Percentiles rank a stretch among this genome's conserved stretches.
phyloP scores from a whole-genome alignment of 2,888 invertebrate genomes.

The Dermolepida albohirtum region DNA sequence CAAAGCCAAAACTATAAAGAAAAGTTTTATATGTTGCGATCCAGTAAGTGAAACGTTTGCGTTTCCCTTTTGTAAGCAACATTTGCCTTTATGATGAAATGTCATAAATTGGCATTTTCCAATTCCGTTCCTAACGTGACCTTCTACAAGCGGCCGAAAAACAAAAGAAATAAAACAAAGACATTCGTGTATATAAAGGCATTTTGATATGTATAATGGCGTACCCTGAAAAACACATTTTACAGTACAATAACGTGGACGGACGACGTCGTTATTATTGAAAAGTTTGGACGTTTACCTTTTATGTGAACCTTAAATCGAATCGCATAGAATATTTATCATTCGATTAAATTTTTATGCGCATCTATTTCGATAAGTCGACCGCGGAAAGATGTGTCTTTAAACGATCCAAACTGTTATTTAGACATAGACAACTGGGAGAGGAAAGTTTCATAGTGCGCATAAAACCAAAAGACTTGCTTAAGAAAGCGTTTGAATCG shows the following conservation, averaged over 20 bases:
- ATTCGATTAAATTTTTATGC: slow-evolving; percentile 17
- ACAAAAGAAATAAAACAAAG: neutral
- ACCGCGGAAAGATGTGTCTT: too few relatives aligned
- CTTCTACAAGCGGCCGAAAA: neutral
- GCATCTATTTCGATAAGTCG: slow-evolving; percentile 4
- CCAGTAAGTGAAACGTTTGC: too few relatives aligned
- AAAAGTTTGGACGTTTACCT: slow-evolving; percentile 12
- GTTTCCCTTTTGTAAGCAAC: too few relatives aligned
- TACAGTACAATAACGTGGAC: slow-evolving; percentile 12
- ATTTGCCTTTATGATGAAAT: neutral
- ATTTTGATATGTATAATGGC: neutral
- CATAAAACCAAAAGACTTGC: too few relatives aligned
- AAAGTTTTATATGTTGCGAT: too few relatives aligned
- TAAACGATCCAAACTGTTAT: too few relatives aligned
- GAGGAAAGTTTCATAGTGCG: too few relatives aligned
- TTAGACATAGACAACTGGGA: too few relatives aligned
- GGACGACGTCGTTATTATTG: slow-evolving; percentile 15
- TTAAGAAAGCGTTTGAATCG: too few relatives aligned
- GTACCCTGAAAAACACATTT: slow-evolving; percentile 7
- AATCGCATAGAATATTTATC: slow-evolving; percentile 2
- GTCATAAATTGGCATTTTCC: neutral
- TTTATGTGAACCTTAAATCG: slow-evolving; percentile 11
- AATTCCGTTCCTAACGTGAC: neutral
- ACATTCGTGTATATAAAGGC: slow-evolving; percentile 9
- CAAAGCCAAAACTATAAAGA: too few relatives aligned